These are phyloP conservation scores for Bombus confusus DNA, from an alignment of 1,140 invertebrate species.

Conservation along the genomic window DNA sequence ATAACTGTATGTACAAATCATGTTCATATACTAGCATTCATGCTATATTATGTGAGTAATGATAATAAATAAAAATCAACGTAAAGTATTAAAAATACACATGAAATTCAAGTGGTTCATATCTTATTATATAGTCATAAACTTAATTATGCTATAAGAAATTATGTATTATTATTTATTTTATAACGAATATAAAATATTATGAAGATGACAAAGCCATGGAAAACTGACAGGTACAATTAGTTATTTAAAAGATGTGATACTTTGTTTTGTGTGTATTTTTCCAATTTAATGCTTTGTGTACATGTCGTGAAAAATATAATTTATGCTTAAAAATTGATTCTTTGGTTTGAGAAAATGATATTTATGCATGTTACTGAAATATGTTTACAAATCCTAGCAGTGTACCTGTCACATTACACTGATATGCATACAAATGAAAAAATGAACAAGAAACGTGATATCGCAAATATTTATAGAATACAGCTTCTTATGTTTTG, in stretches of 20 bases:
- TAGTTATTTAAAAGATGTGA: neutral
- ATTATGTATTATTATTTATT: neutral
- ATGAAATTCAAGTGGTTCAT: neutral
- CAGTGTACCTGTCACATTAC: neutral
- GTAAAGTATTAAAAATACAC: constrained; percentile 3
- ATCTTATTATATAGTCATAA: neutral
- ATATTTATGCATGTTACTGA: neutral
- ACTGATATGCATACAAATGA: neutral
- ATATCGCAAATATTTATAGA: neutral
- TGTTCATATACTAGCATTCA: constrained; percentile 9
- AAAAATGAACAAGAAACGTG: neutral
- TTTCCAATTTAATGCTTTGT: constrained; percentile 1
- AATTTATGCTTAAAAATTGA: constrained; percentile 17
- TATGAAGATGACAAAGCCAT: neutral
- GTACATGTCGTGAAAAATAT: constrained; percentile 31
- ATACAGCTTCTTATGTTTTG: constrained; percentile 7
- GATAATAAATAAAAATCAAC: constrained; percentile 33
- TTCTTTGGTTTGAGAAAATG: constrained; percentile 20
- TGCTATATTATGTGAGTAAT: neutral
- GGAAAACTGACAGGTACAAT: constrained; percentile 5
- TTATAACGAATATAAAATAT: neutral
- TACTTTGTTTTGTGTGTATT: neutral
- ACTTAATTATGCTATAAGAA: neutral
- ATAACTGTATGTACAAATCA: constrained; percentile 14
- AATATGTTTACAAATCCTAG: neutral